Evolutionary conservation across 2,113 vertebrate species (phyloP).

Genomic region (Malaclemys terrapin): DNA sequence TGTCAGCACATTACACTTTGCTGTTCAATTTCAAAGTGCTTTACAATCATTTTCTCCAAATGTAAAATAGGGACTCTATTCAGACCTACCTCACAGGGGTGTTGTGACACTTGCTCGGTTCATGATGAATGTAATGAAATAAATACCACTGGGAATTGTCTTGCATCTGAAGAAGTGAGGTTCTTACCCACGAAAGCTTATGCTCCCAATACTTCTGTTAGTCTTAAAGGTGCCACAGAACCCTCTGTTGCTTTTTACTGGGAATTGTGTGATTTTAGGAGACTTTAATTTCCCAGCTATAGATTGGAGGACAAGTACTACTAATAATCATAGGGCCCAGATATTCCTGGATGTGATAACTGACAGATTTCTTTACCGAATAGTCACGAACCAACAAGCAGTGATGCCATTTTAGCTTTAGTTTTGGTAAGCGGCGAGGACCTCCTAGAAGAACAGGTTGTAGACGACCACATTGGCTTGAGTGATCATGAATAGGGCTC

Average conservation of each 20-base stretch:
- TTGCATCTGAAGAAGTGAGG: no score
- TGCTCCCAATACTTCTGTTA: no score
- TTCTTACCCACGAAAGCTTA: no score
- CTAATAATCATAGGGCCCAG: background rate
- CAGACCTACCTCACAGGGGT: background rate
- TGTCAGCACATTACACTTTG: background rate
- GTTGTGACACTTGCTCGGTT: background rate
- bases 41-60: background rate
- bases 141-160: background rate
- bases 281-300: background rate
- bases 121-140: background rate
- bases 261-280: background rate
- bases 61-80: background rate
- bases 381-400: background rate
- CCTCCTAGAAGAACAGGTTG: background rate
- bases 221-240: no score
- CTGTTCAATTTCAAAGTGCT: background rate
- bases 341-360: background rate
- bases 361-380: background rate
- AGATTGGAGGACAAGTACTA: background rate
- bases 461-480: background rate
- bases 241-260: no score
- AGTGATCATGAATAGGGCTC: background rate
- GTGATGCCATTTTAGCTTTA: background rate
- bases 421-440: background rate